Evolutionary conservation across 2,888 invertebrate species (phyloP), one percentile per base, ranked within the genome.

Genomic region (Crocallis elinguaria): DNA sequence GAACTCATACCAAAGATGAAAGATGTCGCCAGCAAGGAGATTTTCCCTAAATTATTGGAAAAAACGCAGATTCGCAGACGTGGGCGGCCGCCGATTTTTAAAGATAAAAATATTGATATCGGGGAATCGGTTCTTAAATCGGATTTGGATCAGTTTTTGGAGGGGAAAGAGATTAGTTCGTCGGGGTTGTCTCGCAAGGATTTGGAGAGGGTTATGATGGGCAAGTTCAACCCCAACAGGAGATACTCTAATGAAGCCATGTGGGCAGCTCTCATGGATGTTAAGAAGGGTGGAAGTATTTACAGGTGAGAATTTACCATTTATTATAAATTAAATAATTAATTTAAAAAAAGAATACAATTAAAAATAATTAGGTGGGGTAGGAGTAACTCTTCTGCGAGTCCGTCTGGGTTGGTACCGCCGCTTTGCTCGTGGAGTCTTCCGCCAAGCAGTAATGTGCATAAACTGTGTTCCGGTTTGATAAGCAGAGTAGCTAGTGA

Each of bases 191-290:
- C 91, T 2, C 69, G 92, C 4, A 91, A 91, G 54, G 92, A 92
- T 36, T 61, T 92, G 52, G 92, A 92, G 52, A 75, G 91, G 32
- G 91, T 90, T 0, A 92, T 92, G 92, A 91, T 92, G 92, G 92
- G 92, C 0, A 92, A 92, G 53, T 92, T 90, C 25, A 92, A 92
- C 54, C 92, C 92, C 12, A 92, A 92, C 35, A 69, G 92, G 30
- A 71, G 92, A 48, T 92, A 92, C 54, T 92, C 92, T 0, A 92
- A 92, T 49, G 90, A 93, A 50, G 92, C 92, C 0, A 88, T 93
- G 83, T 93, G 93, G 89, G 91, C 92, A 0, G 93, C 93, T 0
- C 75, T 93, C 0, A 93, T 93, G 93, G 93, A 93, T 53, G 93
- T 93, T 0, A 93, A 93, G 62, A 88, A 91, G 52, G 93, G 93